Conservation (phyloP, 2,797 vertebrate genomes). For the Melopsittacus undulatus region DNA sequence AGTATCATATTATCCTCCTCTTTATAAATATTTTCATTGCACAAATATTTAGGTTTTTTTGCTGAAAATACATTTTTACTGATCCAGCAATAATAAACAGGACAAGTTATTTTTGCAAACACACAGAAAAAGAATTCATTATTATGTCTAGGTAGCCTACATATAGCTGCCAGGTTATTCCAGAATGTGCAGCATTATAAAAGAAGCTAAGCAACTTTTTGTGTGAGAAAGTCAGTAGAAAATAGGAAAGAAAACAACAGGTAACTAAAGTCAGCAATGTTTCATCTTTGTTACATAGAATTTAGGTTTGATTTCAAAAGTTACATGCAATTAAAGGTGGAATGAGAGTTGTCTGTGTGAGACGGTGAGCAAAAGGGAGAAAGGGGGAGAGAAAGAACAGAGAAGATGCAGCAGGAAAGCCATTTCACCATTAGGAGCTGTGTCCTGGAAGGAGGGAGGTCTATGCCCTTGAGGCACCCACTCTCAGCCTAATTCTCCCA, state of each 20-base stretch:
- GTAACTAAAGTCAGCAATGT: not conserved
- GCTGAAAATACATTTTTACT: not conserved
- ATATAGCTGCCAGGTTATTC: not conserved
- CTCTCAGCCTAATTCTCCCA: not conserved
- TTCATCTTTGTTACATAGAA: not conserved
- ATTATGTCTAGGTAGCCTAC: not conserved
- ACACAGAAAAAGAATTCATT: not conserved
- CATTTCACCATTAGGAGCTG: not conserved
- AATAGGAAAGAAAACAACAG: not conserved
- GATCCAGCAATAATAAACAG: not conserved
- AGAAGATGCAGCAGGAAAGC: not conserved
- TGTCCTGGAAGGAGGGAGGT: not conserved
- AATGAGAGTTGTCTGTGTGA: not conserved
- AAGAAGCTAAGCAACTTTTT: not conserved
- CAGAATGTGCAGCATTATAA: not conserved
- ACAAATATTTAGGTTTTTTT: not conserved
- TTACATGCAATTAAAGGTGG: not conserved
- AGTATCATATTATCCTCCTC: not conserved
- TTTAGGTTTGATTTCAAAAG: not conserved
- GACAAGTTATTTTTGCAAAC: not conserved
- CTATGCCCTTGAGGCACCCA: fast-evolving
- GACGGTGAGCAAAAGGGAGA: fast-evolving
- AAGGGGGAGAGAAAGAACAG: not conserved
- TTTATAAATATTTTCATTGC: not conserved
- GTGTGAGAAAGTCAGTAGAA: not conserved